Evolutionary conservation across 2,113 vertebrate species (phyloP).

Genomic region (Lepisosteus oculatus): DNA sequence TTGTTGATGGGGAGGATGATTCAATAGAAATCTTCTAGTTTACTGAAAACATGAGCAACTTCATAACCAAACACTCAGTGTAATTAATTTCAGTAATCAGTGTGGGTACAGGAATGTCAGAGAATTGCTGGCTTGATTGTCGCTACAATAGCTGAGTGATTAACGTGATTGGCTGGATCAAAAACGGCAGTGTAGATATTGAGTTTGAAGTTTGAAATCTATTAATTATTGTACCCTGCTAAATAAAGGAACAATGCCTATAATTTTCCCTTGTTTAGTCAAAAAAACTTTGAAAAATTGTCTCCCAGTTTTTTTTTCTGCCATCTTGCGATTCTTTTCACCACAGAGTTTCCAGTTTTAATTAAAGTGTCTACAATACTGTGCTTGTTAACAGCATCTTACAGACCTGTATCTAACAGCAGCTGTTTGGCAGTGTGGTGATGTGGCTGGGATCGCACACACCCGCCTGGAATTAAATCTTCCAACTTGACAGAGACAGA

Average conservation of each 20-base stretch:
- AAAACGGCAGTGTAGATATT: no score
- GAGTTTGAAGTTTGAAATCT: background rate
- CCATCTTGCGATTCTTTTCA: background rate
- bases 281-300: background rate
- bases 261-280: background rate
- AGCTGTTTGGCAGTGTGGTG: constrained; percentile 3
- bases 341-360: background rate
- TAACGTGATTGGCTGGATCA: no score
- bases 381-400: background rate
- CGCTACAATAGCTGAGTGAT: no score
- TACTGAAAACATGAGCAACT: no score
- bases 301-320: background rate
- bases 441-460: background rate
- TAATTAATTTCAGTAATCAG: no score
- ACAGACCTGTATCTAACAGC: background rate
- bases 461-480: constrained; percentile 5
- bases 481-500: constrained; percentile 11
- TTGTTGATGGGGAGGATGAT: no score
- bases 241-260: background rate
- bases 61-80: no score
- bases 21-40: no score
- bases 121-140: no score
- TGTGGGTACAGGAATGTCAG: no score
- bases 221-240: background rate
- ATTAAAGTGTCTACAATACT: constrained; percentile 6